Percentiles rank a stretch among this genome's conserved stretches.
These are phyloP conservation scores for Etheostoma perlongum DNA, from an alignment of 2,797 vertebrate genomes.

Conservation along the genomic window DNA sequence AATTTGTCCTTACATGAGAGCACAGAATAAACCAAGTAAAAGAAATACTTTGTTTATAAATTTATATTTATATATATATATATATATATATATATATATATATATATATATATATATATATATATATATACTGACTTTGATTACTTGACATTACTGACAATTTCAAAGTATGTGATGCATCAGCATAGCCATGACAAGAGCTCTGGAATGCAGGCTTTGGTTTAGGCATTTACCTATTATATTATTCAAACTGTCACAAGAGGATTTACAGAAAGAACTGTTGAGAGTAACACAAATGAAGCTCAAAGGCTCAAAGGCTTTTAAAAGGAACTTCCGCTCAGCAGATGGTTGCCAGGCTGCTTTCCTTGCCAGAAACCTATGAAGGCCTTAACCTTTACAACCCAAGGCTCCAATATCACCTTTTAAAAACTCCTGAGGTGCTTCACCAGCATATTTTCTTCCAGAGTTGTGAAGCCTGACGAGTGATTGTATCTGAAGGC, in stretches of 20 bases:
- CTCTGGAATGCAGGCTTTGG: not conserved
- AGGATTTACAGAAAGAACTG: not conserved
- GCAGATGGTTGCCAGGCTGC: constrained; percentile 27
- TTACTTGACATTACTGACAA: not conserved
- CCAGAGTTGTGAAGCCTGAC: constrained; percentile 23
- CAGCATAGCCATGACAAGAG: constrained; percentile 5
- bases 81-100: too few relatives aligned
- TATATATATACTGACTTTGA: not conserved
- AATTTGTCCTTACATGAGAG: constrained; percentile 45
- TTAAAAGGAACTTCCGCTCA: constrained; percentile 11
- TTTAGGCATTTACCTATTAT: not conserved
- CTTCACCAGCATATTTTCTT: constrained; percentile 9
- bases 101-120: too few relatives aligned
- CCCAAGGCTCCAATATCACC: constrained; percentile 29
- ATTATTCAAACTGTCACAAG: not conserved
- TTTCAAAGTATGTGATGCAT: constrained; percentile 1
- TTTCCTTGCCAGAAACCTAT: constrained; percentile 5
- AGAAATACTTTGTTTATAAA: not conserved
- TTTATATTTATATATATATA: too few relatives aligned
- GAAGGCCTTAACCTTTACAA: constrained; percentile 17
- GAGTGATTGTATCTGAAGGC: constrained; percentile 9
- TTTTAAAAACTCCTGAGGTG: constrained; percentile 20
- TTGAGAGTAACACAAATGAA: constrained; percentile 7
- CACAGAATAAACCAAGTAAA: constrained; percentile 13
- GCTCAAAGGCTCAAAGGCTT: constrained; percentile 7